Percentiles rank a stretch among this genome's conserved stretches.
phyloP scores from a whole-genome alignment of 2,797 vertebrate genomes.

The Esox masquinongy region DNA sequence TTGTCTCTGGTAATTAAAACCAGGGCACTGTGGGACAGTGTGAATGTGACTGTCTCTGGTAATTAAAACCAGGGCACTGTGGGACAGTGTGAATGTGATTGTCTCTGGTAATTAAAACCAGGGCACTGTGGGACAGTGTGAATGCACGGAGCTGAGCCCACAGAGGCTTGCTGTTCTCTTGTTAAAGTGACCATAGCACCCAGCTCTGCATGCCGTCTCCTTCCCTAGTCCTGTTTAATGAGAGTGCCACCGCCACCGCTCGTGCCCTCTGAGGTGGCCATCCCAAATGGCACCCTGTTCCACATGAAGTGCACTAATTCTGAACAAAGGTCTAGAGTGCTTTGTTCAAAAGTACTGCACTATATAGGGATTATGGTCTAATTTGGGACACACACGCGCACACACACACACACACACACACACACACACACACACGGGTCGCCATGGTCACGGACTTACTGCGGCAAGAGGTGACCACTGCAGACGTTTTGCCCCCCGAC shows the following conservation, averaged over 20 bases:
- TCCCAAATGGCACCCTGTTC: not conserved
- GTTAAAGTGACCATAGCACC: constrained; percentile 36
- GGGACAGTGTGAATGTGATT: too few relatives aligned
- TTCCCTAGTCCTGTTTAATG: constrained; percentile 2
- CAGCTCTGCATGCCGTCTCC: not conserved
- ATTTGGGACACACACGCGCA: not conserved
- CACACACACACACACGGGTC: not conserved
- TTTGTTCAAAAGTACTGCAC: not conserved
- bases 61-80: too few relatives aligned
- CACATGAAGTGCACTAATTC: too few relatives aligned
- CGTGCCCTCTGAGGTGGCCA: constrained; percentile 8
- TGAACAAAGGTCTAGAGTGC: not conserved
- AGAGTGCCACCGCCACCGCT: not conserved
- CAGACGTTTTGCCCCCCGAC: not conserved
- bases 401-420: not conserved
- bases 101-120: constrained; percentile 39
- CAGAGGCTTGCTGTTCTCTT: constrained; percentile 18
- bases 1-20: constrained; percentile 42
- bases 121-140: constrained; percentile 22
- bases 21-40: constrained; percentile 26
- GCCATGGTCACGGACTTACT: not conserved
- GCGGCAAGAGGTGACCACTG: not conserved
- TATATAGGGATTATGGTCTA: not conserved
- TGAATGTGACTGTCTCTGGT: too few relatives aligned
- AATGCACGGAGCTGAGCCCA: constrained; percentile 6